Base-by-base conservation (phyloP, 30 jellyfish, hydroid and myxozoan genomes). In the Aurelia aurita region DNA sequence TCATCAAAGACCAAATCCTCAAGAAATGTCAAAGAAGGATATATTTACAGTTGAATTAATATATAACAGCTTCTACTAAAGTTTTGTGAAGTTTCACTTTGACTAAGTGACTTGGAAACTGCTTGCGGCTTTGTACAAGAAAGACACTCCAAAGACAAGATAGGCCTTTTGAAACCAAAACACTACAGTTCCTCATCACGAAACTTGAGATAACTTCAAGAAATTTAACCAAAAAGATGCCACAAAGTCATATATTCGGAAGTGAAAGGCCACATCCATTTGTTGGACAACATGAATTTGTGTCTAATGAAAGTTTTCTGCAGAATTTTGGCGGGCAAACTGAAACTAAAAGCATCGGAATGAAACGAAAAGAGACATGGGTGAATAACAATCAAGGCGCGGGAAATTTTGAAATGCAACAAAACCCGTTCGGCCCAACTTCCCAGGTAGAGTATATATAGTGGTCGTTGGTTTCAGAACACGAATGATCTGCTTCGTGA, bases 371-470 rank as follows among this genome's bases (percentile, higher is more conserved):
- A 34, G 73, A 74, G 28, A 25, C 25, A 53, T 74, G 86, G 86
- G 43, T 14, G 51, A 39, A 9, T 8, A 14, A 3, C 15, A 73
- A 57, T 4, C 46, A 20, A 21, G 72, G 35, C 64, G 77, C 86
- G 86, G 86, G 86, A 74, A 74, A 74, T 74, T 74, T 74, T 74
- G 86, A 74, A 74, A 54, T 74, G 63, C 60, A 57, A 16, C 21
- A 0, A 5, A 10, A 44, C 44, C 34, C 9, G 44, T 31, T 61
- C 39, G 81, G 81, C 15, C 81, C 81, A 15, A 27, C 81, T 18
- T n/a, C 22, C 8, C 44, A 69, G 81, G 81, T 69, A 22, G 11
- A 32, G 31, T 3, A 62, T 23, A 18, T 3, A 62, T 23, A 18
- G 9, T 8, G 1, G 51, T 39, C 51, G 2, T 7, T 3, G 47